A percentile compares a stretch with the other conserved stretches of the same genome.
phyloP scores from a whole-genome alignment of 2,113 vertebrate genomes.

The Myodes glareolus region DNA sequence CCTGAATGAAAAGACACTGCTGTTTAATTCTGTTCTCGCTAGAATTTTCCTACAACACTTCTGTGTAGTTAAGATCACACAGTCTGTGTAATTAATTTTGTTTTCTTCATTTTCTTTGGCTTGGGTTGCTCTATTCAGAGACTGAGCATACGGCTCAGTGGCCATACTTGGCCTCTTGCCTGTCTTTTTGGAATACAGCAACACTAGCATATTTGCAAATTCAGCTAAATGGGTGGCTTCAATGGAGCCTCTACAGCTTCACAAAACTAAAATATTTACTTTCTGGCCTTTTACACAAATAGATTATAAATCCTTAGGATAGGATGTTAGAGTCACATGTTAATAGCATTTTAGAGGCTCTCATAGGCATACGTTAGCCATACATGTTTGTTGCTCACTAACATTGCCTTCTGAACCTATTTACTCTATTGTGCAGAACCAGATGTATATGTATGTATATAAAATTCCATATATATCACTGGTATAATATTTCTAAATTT shows the following conservation, averaged over 20 bases:
- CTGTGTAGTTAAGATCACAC: neutral
- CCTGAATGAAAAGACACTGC: neutral
- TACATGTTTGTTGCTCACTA: neutral
- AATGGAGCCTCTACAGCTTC: neutral
- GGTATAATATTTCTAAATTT: neutral
- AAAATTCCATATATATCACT: neutral
- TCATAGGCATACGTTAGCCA: neutral
- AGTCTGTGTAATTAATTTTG: neutral
- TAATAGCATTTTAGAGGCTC: neutral
- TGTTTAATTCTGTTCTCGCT: slow-evolving; percentile 12
- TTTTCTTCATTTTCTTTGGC: neutral
- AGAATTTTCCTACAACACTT: neutral
- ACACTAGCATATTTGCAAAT: neutral
- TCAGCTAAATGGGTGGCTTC: neutral
- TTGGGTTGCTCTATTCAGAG: neutral
- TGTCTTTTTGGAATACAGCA: neutral
- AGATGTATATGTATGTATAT: neutral
- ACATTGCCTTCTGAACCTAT: neutral
- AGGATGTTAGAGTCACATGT: neutral
- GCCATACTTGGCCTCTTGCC: neutral
- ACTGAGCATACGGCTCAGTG: neutral
- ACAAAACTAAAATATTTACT: neutral
- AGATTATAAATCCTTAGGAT: neutral
- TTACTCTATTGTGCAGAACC: neutral
- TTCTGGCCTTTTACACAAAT: neutral